Percentiles rank a stretch among this genome's conserved stretches.
These are phyloP conservation scores for Gallinago nigripennis DNA, from an alignment of 2,797 vertebrate species.

Conservation along the genomic window DNA sequence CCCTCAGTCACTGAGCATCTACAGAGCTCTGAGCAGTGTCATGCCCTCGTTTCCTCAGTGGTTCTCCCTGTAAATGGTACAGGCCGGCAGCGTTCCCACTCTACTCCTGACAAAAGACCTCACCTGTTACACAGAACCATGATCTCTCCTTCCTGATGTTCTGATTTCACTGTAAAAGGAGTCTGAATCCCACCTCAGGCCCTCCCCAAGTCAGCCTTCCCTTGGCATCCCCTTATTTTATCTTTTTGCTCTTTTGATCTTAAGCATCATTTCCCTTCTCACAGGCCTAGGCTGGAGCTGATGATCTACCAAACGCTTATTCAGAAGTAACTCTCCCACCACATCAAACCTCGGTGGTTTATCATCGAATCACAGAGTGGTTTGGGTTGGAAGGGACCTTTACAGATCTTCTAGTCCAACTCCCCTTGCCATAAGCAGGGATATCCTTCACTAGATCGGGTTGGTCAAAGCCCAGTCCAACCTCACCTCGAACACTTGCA, in stretches of 20 bases:
- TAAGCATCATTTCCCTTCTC: background rate
- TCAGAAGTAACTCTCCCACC: background rate
- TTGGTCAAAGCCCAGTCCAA: background rate
- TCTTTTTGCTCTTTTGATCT: background rate
- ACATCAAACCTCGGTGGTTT: background rate
- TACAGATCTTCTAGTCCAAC: background rate
- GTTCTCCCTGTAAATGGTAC: background rate
- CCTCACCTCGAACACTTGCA: background rate
- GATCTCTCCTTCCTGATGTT: background rate
- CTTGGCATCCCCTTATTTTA: background rate
- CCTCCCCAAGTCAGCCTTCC: background rate
- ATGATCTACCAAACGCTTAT: background rate
- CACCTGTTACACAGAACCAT: background rate
- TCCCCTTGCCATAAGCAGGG: background rate
- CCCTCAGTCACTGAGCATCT: background rate
- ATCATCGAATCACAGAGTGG: background rate
- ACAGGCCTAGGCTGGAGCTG: background rate
- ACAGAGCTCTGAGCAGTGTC: background rate
- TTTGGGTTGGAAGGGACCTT: background rate
- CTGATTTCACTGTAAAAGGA: background rate
- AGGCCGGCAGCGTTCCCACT: background rate
- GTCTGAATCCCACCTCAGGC: background rate
- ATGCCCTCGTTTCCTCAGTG: background rate
- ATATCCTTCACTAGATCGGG: background rate
- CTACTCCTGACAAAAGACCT: background rate